phyloP scores from a whole-genome alignment of 53 echinoderm and acorn worm species.

The Actinopyga echinites region DNA sequence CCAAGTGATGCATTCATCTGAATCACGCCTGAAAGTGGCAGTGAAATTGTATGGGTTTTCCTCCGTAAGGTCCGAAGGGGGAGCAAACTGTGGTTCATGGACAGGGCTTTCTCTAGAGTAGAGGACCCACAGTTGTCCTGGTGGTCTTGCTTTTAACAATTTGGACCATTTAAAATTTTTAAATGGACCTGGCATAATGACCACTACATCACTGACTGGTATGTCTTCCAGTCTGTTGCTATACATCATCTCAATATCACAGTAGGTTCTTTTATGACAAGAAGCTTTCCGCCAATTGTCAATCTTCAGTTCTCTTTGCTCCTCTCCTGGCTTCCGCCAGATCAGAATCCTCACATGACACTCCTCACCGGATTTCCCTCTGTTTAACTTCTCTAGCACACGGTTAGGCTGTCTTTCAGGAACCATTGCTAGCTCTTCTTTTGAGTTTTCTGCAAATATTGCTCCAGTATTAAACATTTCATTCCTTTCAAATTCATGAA shows the following conservation, averaged over 20 bases:
- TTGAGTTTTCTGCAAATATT: background rate
- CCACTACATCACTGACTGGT: constrained; percentile 34
- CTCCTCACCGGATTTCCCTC: background rate
- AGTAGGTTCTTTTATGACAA: constrained; percentile 28
- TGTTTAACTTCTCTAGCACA: background rate
- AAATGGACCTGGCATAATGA: constrained; percentile 62
- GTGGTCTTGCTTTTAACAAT: constrained; percentile 48
- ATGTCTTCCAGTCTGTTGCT: constrained; percentile 54
- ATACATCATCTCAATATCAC: constrained; percentile 55
- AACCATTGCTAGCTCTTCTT: background rate
- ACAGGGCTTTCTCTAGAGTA: constrained; percentile 67
- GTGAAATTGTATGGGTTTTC: constrained; percentile 67
- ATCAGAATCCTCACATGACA: constrained; percentile 9
- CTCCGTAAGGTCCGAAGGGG: constrained; percentile 19
- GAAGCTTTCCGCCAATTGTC: constrained; percentile 29
- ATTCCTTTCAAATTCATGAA: constrained; percentile 14
- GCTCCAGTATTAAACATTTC: background rate
- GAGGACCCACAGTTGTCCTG: constrained; percentile 64
- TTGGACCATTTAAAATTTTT: constrained; percentile 48
- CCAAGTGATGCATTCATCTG: constrained; percentile 55
- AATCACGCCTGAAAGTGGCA: constrained; percentile 52
- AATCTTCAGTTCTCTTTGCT: constrained; percentile 1
- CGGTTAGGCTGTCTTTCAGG: constrained; percentile 12
- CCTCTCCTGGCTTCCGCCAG: constrained; percentile 20
- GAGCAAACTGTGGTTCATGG: constrained; percentile 67